A percentile compares a stretch with the other conserved stretches of the same genome.
Conservation (phyloP, 1,140 invertebrate species). For the Protaetia brevitarsis region DNA sequence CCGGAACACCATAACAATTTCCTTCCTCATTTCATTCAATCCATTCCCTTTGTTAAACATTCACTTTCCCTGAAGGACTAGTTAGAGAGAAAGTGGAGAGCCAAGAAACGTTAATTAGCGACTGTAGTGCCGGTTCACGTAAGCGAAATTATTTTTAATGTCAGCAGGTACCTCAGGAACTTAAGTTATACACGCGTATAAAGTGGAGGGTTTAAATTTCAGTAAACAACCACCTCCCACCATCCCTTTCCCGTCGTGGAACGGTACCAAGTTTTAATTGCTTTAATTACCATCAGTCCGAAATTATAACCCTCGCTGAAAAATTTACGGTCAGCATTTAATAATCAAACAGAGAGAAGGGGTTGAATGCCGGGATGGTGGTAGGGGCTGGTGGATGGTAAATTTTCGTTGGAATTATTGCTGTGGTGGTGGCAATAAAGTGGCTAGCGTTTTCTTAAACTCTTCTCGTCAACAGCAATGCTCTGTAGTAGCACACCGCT, state of each 20-base stretch:
- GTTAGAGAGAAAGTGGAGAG: too few species aligned
- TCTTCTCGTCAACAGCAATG: too few species aligned
- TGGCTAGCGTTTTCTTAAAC: slow-evolving; percentile 1
- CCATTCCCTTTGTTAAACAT: too few species aligned
- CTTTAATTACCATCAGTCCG: slow-evolving; percentile 4
- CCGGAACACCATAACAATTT: too few species aligned
- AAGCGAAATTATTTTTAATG: slow-evolving; percentile 1
- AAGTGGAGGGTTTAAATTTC: background rate
- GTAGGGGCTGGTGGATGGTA: background rate
- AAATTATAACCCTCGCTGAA: background rate
- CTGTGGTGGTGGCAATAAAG: slow-evolving; percentile 11
- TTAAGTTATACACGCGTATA: background rate
- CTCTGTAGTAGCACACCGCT: too few species aligned
- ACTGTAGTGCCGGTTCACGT: too few species aligned
- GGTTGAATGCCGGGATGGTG: background rate
- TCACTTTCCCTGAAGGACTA: too few species aligned
- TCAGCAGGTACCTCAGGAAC: background rate
- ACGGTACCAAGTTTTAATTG: background rate
- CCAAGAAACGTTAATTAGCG: too few species aligned
- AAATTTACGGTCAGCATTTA: slow-evolving; percentile 9
- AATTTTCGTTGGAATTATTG: background rate
- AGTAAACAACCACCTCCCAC: too few species aligned
- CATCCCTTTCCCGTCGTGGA: background rate
- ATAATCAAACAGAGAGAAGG: slow-evolving; percentile 1
- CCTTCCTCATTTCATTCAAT: too few species aligned